Base-by-base conservation (phyloP, 2,113 vertebrate genomes). In the Toxotes jaculatrix region DNA sequence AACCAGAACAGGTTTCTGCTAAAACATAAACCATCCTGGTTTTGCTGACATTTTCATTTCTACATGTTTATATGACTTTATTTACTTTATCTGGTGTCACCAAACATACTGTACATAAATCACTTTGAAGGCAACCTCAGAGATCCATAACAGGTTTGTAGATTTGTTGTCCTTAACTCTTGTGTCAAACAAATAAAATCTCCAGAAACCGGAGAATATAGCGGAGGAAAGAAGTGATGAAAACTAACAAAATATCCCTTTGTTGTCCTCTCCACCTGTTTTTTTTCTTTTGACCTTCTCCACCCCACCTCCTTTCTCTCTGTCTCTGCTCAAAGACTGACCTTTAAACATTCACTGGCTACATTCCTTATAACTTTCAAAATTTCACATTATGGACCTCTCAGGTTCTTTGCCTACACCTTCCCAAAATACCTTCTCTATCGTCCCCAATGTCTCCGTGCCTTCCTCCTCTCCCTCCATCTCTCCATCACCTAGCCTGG, bases 401-500 rank as follows among this genome's bases (percentile, higher is more conserved):
- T 80, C 88, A 17, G 91, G 85, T 27, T 93, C 93, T 51, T 74
- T 84, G 53, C 85, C 92, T 59, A 86, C 93, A 53, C 87, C 90
- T 5, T 93, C 89, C 82, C 85, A 84, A 12, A 90, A 86, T 72
- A 91, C 94, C 32, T 81, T 81, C 77, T 65, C 92, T 10, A 31
- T 88, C 45, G 59, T 82, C 14, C 85, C 87, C 32, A 95, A 94
- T 65, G 32, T 83, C 62, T 94, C 95, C 12, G 10, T 85, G 14
- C 92, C 94, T 19, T 93, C 94, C 60, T 82, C 90, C 23, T 81
- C 89, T 59, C 94, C 95, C 11, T 89, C 94, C 49, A 47, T 89
- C 76, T 95, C 94, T 82, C 93, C 92, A 3, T 95, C 95, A 36
- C 94, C 94, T 13, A 95, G 95, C 74, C 61, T 92, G 63, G 93